phyloP scores from a whole-genome alignment of 2,797 vertebrate genomes.

The Scleropages formosus region DNA sequence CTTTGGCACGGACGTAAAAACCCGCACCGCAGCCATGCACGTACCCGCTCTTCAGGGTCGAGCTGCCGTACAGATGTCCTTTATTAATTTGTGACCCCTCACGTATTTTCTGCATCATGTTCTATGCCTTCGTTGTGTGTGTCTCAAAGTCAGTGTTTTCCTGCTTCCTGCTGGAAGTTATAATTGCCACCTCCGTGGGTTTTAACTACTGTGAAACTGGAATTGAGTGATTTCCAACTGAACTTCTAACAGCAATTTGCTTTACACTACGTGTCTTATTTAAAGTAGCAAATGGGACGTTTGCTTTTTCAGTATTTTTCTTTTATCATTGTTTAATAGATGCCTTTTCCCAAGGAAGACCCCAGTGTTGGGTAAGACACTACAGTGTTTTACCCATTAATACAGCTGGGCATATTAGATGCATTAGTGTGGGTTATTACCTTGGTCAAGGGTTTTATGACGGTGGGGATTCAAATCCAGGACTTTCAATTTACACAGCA shows the following conservation, averaged over 20 bases:
- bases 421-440: too few species aligned
- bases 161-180: conserved; percentile 36
- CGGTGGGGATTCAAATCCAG: too few species aligned
- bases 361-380: too few species aligned
- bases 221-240: conserved; percentile 18
- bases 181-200: conserved; percentile 29
- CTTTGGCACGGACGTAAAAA: neutral
- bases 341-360: neutral
- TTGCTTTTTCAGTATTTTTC: neutral
- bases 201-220: conserved; percentile 35
- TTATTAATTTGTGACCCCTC: conserved; percentile 20
- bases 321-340: neutral
- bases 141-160: conserved; percentile 31
- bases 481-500: too few species aligned
- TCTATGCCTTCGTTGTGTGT: conserved; percentile 12
- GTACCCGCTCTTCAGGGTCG: neutral
- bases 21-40: neutral
- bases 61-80: conserved; percentile 20
- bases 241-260: conserved; percentile 11
- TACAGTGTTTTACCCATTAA: too few species aligned
- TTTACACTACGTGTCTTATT: conserved; percentile 10
- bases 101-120: conserved; percentile 18
- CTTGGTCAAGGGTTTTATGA: too few species aligned
- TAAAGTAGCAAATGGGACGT: conserved; percentile 24
- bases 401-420: too few species aligned